Percentiles rank a stretch among this genome's conserved stretches.
Evolutionary conservation across 2,797 vertebrate genomes (phyloP).

Genomic region (Epinephelus coioides): DNA sequence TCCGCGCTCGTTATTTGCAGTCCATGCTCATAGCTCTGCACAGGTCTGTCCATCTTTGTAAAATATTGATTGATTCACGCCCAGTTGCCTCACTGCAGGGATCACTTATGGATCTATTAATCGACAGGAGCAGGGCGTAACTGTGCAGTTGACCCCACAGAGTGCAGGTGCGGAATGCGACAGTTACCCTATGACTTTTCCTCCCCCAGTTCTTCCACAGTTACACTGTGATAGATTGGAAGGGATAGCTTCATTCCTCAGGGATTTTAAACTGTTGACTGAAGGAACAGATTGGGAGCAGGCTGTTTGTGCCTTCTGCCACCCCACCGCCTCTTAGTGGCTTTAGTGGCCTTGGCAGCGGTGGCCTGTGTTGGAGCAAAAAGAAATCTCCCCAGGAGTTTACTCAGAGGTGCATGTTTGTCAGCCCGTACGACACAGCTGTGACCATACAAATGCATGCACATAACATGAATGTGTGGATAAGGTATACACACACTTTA

Average conservation of each 20-base stretch:
- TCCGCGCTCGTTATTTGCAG: conserved; percentile 20
- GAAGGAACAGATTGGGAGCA: conserved; percentile 76
- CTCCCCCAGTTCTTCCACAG: conserved; percentile 37
- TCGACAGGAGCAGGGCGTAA: conserved; percentile 40
- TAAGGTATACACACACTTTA: conserved; percentile 34
- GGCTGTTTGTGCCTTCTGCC: conserved; percentile 66
- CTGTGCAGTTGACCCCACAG: conserved; percentile 34
- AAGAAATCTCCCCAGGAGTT: conserved; percentile 48
- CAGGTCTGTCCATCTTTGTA: conserved; percentile 26
- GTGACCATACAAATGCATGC: conserved; percentile 27
- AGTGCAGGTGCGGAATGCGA: conserved; percentile 60
- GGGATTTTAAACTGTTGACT: conserved; percentile 73
- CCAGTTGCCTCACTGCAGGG: conserved; percentile 43
- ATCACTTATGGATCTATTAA: conserved; percentile 65
- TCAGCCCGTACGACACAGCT: conserved; percentile 44
- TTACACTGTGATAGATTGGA: conserved; percentile 64
- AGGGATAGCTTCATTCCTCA: conserved; percentile 51
- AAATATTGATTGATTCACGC: conserved; percentile 55
- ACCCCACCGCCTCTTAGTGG: conserved; percentile 50
- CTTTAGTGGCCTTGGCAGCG: conserved; percentile 63
- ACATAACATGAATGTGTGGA: conserved; percentile 33
- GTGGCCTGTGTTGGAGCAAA: conserved; percentile 29
- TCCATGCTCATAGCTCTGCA: conserved; percentile 4
- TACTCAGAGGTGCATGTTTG: conserved; percentile 47
- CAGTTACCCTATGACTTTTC: conserved; percentile 75